A percentile compares a stretch with the other conserved stretches of the same genome.
Evolutionary conservation across 2,797 vertebrate genomes (phyloP).

Genomic region (Chelonia mydas): DNA sequence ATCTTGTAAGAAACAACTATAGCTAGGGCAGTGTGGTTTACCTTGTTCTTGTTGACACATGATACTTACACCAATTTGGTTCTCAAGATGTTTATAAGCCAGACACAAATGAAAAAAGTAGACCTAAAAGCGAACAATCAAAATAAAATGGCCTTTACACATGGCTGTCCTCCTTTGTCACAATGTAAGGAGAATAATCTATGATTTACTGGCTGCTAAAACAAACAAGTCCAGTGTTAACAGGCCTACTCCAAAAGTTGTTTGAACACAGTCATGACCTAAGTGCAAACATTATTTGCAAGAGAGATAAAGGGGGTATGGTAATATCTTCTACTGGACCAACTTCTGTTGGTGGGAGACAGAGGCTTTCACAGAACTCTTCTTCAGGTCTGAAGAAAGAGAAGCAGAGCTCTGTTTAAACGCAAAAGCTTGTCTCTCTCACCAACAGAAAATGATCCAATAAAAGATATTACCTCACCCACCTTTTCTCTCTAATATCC

Average conservation of each 20-base stretch:
- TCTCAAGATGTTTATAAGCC: not conserved
- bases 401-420: too few species aligned
- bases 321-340: too few species aligned
- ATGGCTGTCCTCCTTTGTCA: not conserved
- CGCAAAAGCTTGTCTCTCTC: too few species aligned
- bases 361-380: too few species aligned
- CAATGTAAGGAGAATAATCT: not conserved
- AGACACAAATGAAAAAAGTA: not conserved
- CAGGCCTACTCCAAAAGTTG: not conserved
- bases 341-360: too few species aligned
- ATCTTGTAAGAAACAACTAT: not conserved
- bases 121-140: not conserved
- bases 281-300: not conserved
- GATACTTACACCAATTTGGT: not conserved
- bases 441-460: too few species aligned
- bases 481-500: too few species aligned
- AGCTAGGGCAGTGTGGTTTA: not conserved
- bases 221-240: conserved; percentile 12
- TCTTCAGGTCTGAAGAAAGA: too few species aligned
- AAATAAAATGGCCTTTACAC: not conserved
- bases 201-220: conserved; percentile 19
- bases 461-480: too few species aligned
- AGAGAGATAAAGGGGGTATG: too few species aligned
- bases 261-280: not conserved
- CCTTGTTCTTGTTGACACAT: not conserved